Base-by-base conservation (phyloP, 1,140 invertebrate species). In the Drosophila bipectinata region DNA sequence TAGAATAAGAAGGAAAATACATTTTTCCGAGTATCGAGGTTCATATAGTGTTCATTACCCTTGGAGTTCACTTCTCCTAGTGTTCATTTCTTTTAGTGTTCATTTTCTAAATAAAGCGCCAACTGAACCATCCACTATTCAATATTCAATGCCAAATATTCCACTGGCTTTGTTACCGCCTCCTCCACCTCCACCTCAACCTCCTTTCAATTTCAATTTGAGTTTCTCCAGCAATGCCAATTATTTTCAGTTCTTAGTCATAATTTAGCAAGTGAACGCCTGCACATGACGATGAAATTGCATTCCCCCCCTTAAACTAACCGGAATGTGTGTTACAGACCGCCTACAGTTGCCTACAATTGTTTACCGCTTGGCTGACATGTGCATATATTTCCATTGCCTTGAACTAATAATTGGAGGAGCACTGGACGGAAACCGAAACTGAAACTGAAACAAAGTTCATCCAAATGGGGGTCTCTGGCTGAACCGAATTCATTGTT, bases 221-320 rank as follows among this genome's bases (percentile, higher is more conserved):
- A 21, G n/a, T 47, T 47, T 24, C 63, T 32, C 37, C 5, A 51
- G 55, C 68, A 72, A 79, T 75, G 72, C 72, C 80, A 83, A 83
- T 83, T 84, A 84, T 72, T 72, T 83, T 77, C 58, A 83, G 72
- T 48, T 72, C 74, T 81, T 52, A 52, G 79, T 77, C 47, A 77
- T 77, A 77, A 80, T 80, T 80, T 62, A 77, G 26, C 60, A 81
- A 77, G 78, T 77, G 78, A 81, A 80, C 67, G 61, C 49, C 61
- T 72, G 78, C 78, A 80, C 67, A 81, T 81, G 78, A 48, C 79
- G 66, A 69, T 49, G 41, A 24, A 41, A 56, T 41, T 69, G 66
- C 66, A 69, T 68, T 69, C 64, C 41, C 24, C 2, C 7, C 9
- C 24, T 41, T 44, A 41, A 12, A 1, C 4, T 7, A 57, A 5